Base-by-base conservation (phyloP, 2,113 vertebrate genomes). In the Hippoglossus stenolepis region DNA sequence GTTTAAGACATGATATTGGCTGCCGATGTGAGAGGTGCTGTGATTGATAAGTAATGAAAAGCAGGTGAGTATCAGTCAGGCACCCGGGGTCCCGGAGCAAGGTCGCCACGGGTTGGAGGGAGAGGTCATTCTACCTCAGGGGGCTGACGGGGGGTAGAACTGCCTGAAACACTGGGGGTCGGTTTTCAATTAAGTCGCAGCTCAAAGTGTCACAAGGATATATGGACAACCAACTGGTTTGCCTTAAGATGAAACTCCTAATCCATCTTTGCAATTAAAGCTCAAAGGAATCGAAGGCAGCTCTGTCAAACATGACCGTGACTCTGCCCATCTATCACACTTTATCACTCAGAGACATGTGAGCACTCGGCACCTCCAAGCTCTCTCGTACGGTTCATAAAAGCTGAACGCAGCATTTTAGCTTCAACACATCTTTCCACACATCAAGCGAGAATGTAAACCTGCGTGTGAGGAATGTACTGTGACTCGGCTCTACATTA, bases 111-210 rank as follows among this genome's bases (percentile, higher is more conserved):
- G 92, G 88, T 90, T 79, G 77, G 59, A 82, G 86, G 49, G 28
- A 84, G 83, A 80, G 91, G 91, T 93, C 92, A 90, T 13, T 65
- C 58, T 57, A 75, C 77, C 85, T 74, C 79, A 75, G 77, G 85
- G 87, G 83, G 80, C 71, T 75, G 85, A 87, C 57, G 74, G 72
- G 63, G 69, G 10, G 15, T 10, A 68, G 64, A 69, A 74, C 4
- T 53, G 62, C 57, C 51, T 80, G 92, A 89, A 91, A 93, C 85
- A 87, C 5, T 57, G 63, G 77, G 89, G 77, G 85, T 93, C 91
- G 24, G 90, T 91, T 94, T 94, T 91, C 92, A 92, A 91, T 91
- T 91, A 86, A 86, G 84, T 80, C 82, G 66, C 56, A 60, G 79
- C 91, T 88, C 78, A 73, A 89, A 80, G 86, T 91, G 89, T 92